A percentile compares a stretch with the other conserved stretches of the same genome.
These are phyloP conservation scores for Apamea sordens DNA, from an alignment of 2,888 invertebrate genomes.

Conservation along the genomic window DNA sequence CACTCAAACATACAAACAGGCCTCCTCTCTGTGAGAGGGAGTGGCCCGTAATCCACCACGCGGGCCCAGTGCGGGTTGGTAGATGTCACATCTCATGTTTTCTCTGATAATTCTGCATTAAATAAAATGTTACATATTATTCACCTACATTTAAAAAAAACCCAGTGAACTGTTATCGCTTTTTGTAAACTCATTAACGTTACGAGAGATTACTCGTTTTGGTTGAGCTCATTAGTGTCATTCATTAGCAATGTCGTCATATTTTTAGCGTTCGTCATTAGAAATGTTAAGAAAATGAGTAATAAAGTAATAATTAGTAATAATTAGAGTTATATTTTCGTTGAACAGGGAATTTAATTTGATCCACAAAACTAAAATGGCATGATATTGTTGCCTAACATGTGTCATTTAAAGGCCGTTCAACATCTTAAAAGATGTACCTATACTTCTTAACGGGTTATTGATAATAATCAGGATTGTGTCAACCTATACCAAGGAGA, in stretches of 20 bases:
- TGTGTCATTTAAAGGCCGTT: background rate
- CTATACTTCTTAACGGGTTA: background rate
- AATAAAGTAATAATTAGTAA: too few relatives aligned
- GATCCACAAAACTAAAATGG: background rate
- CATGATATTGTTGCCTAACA: background rate
- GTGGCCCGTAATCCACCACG: too few relatives aligned
- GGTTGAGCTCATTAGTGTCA: slow-evolving; percentile 41
- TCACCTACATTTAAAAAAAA: background rate
- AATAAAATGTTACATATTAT: slow-evolving; percentile 20
- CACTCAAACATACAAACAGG: too few relatives aligned
- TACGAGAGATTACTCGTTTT: slow-evolving; percentile 23
- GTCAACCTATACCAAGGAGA: background rate
- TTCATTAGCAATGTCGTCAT: slow-evolving; percentile 24
- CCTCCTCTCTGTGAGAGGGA: too few relatives aligned
- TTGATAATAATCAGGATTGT: background rate
- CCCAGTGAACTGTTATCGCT: slow-evolving; percentile 12
- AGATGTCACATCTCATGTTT: background rate
- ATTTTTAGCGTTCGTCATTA: slow-evolving; percentile 10
- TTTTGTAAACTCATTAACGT: slow-evolving; percentile 30
- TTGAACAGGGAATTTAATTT: background rate
- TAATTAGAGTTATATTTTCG: slow-evolving; percentile 7
- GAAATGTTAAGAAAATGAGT: background rate
- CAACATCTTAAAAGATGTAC: background rate
- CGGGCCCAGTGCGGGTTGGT: too few relatives aligned
- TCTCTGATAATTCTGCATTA: background rate